Conservation (phyloP, 2,113 vertebrate genomes). For the Odocoileus virginianus region DNA sequence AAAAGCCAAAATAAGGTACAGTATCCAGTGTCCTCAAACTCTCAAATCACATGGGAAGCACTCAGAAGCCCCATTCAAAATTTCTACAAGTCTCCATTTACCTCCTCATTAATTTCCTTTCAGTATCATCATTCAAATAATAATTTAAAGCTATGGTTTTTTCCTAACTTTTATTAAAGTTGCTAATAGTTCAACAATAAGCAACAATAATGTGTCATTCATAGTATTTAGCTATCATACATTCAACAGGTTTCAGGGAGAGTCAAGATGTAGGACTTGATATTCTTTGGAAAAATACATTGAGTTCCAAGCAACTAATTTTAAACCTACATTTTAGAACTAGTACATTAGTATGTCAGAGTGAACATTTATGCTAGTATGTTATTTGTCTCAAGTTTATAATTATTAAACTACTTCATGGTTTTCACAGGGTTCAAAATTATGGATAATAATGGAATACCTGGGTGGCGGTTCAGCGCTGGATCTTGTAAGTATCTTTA, state of each 20-base stretch:
- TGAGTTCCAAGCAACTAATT: not conserved
- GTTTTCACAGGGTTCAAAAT: conserved; percentile 90
- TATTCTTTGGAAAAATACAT: not conserved
- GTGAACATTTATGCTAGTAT: not conserved
- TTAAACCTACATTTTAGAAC: not conserved
- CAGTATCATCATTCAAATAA: not conserved
- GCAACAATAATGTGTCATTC: not conserved
- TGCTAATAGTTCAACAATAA: not conserved
- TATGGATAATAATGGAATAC: conserved; percentile 99
- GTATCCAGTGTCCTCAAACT: not conserved
- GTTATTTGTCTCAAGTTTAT: conserved; percentile 3
- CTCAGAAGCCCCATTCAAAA: not conserved
- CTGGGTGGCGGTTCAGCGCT: conserved; percentile 94
- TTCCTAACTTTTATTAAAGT: conserved; percentile 5
- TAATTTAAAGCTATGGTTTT: not conserved
- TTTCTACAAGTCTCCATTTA: not conserved
- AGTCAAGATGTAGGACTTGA: not conserved
- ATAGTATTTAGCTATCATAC: not conserved
- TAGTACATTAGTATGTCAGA: not conserved
- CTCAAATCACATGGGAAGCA: not conserved
- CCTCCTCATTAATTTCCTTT: conserved; percentile 20
- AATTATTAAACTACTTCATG: conserved; percentile 41
- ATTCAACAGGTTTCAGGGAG: not conserved
- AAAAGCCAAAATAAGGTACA: not conserved
- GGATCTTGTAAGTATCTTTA: conserved; percentile 90